A percentile compares a stretch with the other conserved stretches of the same genome.
Evolutionary conservation across 1,140 invertebrate genomes (phyloP).

Genomic region (Sinonovacula constricta): DNA sequence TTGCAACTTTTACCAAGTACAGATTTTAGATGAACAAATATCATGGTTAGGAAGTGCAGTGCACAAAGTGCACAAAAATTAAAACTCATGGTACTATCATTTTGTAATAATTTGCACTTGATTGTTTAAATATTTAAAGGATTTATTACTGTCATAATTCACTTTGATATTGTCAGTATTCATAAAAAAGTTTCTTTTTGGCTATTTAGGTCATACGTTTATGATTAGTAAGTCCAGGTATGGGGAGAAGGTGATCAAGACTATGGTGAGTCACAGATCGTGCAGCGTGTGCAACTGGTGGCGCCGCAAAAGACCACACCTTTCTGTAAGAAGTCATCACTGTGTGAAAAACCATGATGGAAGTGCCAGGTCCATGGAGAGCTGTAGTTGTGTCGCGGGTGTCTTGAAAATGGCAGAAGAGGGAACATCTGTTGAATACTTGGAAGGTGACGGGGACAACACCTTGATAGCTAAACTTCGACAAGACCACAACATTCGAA

Average conservation of each 20-base stretch:
- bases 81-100: neutral
- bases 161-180: neutral
- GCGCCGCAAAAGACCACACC: neutral
- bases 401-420: neutral
- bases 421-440: slow-evolving; percentile 7
- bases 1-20: neutral
- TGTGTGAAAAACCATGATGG: slow-evolving; percentile 7
- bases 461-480: neutral
- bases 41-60: neutral
- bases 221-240: neutral
- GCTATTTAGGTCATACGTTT: neutral
- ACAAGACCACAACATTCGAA: neutral
- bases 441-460: slow-evolving; percentile 10
- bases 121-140: neutral
- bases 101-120: neutral
- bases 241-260: neutral
- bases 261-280: neutral
- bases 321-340: neutral
- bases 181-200: neutral
- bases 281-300: slow-evolving; percentile 6
- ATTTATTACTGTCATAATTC: neutral
- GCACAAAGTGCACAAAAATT: neutral
- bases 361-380: slow-evolving; percentile 6
- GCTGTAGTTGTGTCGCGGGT: neutral
- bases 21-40: neutral